Base-by-base conservation (phyloP, 2,888 invertebrate species). In the Tupiocoris notatus region DNA sequence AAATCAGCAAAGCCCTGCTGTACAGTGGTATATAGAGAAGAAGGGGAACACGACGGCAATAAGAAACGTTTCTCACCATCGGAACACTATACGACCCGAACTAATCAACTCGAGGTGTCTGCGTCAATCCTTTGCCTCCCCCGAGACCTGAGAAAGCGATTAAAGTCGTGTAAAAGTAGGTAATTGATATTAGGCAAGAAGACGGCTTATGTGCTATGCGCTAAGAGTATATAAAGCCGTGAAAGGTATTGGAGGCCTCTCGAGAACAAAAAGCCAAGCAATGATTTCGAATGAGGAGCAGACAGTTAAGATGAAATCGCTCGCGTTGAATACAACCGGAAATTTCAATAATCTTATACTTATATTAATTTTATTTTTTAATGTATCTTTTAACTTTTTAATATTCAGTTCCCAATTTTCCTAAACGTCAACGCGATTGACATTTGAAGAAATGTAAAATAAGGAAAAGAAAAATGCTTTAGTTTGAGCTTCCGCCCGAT, bases 131-230 rank as follows among this genome's bases (percentile, higher is more conserved):
- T n/a, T n/a, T n/a, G 39, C 39, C 71, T 39, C 39, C 39, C 3
- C 71, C 73, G 62, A 63, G 62, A 73, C 73, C 73, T 63, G 73
- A 73, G 39, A 73, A 73, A 73, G 71, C 64, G 75, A 76, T 77
- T 77, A 77, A 76, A 76, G 77, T 77, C 77, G 68, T 58, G 70
- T 77, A 77, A 77, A 77, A 77, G 77, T 39, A 12, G 39, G 39
- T 77, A 77, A 77, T 77, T 77, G 77, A 77, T 77, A 77, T 77
- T 77, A 77, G 75, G 75, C 75, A 75, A 76, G 75, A 75, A 63
- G 65, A 24, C 57, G 56, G 21, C 73, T 64, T 64, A 25, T 24
- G 68, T 54, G 61, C n/a, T 25, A 71, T 17, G 22, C 25, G 3
- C 39, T 7, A 39, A 39, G 12, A 12, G 12, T 3, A 3, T 6